These are phyloP conservation scores for Malthinus seriepunctatus DNA, from an alignment of 2,888 invertebrate genomes.

Conservation along the genomic window DNA sequence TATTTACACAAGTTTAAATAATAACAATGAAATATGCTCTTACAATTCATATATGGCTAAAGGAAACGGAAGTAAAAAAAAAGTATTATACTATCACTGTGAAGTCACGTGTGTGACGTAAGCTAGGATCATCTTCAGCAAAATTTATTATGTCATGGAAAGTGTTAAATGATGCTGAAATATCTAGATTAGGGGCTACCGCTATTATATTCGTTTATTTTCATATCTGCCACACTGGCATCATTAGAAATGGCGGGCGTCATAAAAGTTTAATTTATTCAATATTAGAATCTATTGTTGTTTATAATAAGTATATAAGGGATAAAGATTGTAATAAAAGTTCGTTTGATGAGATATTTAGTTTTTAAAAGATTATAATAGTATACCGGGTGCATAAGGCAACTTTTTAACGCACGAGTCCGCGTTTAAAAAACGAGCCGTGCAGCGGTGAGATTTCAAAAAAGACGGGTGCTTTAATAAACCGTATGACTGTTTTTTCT, in stretches of 20 bases:
- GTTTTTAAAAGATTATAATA: no score
- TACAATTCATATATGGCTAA: slow-evolving; percentile 6
- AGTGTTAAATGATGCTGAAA: slow-evolving; percentile 40
- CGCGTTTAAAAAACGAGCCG: no score
- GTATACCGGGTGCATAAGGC: no score
- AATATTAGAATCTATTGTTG: no score
- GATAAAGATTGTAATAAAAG: background rate
- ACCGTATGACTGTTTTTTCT: no score
- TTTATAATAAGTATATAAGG: background rate
- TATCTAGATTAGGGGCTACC: slow-evolving; percentile 37
- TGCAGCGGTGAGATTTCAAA: no score
- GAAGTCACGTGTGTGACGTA: slow-evolving; percentile 32
- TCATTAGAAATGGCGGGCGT: slow-evolving; percentile 17
- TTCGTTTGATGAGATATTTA: no score
- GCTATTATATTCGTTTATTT: slow-evolving; percentile 30
- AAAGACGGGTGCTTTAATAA: no score
- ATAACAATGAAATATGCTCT: slow-evolving; percentile 5
- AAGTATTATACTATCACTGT: slow-evolving; percentile 26
- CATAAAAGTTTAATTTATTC: slow-evolving; percentile 12
- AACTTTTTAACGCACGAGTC: no score
- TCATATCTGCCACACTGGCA: slow-evolving; percentile 23
- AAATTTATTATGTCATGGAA: slow-evolving; percentile 37
- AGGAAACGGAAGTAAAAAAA: slow-evolving; percentile 15
- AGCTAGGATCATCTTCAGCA: slow-evolving; percentile 32
- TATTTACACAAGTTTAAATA: background rate